Conservation (phyloP, 2,113 vertebrate genomes). For the Pseudopodoces humilis region DNA sequence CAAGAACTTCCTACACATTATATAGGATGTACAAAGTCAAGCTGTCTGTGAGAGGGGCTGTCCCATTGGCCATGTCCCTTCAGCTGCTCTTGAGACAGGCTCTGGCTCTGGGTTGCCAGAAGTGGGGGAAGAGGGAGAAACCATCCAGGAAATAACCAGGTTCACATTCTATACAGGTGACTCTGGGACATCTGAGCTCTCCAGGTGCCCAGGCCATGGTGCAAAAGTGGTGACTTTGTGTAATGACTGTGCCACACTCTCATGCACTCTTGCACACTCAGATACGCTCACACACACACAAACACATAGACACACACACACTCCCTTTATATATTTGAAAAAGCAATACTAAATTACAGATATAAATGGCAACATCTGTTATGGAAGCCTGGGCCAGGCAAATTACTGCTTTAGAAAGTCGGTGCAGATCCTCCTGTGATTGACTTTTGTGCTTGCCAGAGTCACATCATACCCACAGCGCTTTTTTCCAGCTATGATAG, state of each 20-base stretch:
- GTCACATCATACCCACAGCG: constrained; percentile 4
- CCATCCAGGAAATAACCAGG: background rate
- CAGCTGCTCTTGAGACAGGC: background rate
- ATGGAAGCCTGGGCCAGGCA: constrained; percentile 15
- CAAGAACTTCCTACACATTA: background rate
- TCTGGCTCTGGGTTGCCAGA: background rate
- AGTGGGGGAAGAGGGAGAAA: background rate
- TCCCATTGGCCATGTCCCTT: accelerated
- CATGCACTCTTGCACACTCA: background rate
- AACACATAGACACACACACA: background rate
- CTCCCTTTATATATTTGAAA: background rate
- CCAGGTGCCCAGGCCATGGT: background rate
- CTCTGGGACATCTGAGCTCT: background rate
- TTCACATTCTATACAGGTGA: background rate
- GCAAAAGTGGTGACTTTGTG: background rate
- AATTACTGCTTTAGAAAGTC: constrained; percentile 23
- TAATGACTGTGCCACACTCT: background rate
- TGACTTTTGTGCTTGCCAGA: constrained; percentile 15
- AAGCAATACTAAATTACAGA: background rate
- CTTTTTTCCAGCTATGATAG: constrained; percentile 39
- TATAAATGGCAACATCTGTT: constrained; percentile 9
- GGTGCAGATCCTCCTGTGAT: background rate
- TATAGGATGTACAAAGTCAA: background rate
- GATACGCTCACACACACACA: background rate
- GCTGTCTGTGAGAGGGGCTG: background rate